A percentile compares a stretch with the other conserved stretches of the same genome.
Evolutionary conservation across 2,888 invertebrate species (phyloP).

Genomic region (Parapristionchus giblindavisi): DNA sequence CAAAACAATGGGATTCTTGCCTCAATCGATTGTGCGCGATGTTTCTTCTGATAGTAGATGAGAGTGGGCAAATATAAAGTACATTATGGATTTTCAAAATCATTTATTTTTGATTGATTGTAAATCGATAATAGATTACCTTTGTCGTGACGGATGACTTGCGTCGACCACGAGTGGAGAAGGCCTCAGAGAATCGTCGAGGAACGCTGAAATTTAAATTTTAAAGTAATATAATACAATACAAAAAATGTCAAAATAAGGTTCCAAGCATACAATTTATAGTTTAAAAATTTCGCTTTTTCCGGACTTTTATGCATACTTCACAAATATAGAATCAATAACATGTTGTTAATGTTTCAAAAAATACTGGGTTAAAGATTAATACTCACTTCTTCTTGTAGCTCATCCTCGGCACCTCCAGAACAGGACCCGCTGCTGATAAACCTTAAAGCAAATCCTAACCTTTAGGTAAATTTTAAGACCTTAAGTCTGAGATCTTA

Average conservation of each 20-base stretch:
- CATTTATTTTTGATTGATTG: no score
- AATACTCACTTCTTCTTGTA: constrained; percentile 54
- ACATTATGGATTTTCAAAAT: neutral
- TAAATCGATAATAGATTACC: neutral
- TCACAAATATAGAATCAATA: no score
- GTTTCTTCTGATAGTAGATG: neutral
- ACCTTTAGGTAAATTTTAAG: no score
- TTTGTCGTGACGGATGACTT: constrained; percentile 1
- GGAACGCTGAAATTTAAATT: constrained; percentile 48
- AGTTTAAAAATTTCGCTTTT: neutral
- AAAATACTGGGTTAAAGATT: no score
- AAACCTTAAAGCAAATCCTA: no score
- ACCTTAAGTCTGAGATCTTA: no score
- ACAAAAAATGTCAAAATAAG: neutral
- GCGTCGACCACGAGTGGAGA: constrained; percentile 42
- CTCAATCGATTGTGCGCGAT: constrained; percentile 2
- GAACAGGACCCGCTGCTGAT: constrained; percentile 53
- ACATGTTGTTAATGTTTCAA: no score
- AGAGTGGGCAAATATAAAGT: neutral
- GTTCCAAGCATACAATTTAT: neutral
- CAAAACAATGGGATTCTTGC: no score
- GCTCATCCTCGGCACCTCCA: constrained; percentile 54
- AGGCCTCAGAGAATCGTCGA: constrained; percentile 62
- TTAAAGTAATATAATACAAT: neutral
- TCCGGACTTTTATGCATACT: no score